Base-by-base conservation (phyloP, 2,888 invertebrate species). In the Perithous albicinctus region DNA sequence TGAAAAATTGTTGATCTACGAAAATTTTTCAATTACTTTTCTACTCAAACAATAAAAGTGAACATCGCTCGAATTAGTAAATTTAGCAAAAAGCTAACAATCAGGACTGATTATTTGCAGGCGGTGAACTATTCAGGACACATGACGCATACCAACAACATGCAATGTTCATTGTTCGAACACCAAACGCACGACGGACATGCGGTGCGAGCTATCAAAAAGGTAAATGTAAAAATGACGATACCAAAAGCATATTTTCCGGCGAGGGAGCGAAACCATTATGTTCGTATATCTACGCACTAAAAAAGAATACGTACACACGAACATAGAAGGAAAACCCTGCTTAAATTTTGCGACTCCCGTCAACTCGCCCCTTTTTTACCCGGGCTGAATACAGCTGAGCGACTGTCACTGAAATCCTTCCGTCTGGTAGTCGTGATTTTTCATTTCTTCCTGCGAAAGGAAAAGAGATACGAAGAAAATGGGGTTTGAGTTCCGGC, bases 221-320 rank as follows among this genome's bases (percentile, higher is more conserved):
- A 15, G 56, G 29, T 56, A 32, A 56, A 56, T 56, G 26, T 6
- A 56, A 29, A 56, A 56, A 29, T 56, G 26, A 56, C 56, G 29
- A 56, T 56, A 56, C 32, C n/a, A 5, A n/a, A n/a, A n/a, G n/a
- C n/a, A n/a, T 7, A 29, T 23, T 51, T 48, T 15, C 20, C 48
- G 48, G 7, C 1, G 20, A 7, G 48, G 4, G 8, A 1, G 7
- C 7, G n/a, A n/a, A 23, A 12, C 2, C 2, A 23, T 2, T 7
- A 48, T 48, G 48, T 8, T n/a, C 48, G n/a, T 7, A 48, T 8
- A 54, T 4, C 26, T 54, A 26, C 5, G 12, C 12, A 26, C 54
- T 3, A 23, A 26, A n/a, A 54, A n/a, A n/a, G n/a, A n/a, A n/a
- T n/a, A n/a, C n/a, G n/a, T n/a, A n/a, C n/a, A n/a, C n/a, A n/a